Conservation (phyloP, 2,797 vertebrate genomes). For the Enteromius treurensis region DNA sequence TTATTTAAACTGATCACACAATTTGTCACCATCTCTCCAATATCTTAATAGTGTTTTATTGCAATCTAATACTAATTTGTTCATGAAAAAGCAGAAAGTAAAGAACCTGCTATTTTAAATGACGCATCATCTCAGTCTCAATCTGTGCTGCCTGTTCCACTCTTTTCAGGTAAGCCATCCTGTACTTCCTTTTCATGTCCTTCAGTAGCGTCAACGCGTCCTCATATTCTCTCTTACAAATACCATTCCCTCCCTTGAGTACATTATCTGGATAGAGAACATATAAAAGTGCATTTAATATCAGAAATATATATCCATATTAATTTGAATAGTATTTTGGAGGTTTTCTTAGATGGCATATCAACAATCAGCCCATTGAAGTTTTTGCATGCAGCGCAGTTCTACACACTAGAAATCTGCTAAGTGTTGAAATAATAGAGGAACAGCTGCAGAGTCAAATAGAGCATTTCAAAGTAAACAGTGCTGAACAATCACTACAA, state of each 20-base stretch:
- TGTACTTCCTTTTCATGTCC: constrained; percentile 72
- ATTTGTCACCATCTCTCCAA: background rate
- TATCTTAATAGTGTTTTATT: background rate
- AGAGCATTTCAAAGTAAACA: constrained; percentile 44
- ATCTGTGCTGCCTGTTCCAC: constrained; percentile 58
- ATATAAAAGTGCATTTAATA: background rate
- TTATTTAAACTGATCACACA: background rate
- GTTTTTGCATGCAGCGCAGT: constrained; percentile 11
- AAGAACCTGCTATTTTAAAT: constrained; percentile 7
- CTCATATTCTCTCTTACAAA: constrained; percentile 62
- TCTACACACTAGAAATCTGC: constrained; percentile 30
- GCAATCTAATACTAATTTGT: background rate
- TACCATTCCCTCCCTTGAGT: constrained; percentile 39
- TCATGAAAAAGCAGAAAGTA: background rate
- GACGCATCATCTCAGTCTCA: constrained; percentile 37
- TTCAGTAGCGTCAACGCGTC: constrained; percentile 70
- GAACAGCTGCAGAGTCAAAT: constrained; percentile 42
- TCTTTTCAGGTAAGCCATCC: constrained; percentile 61
- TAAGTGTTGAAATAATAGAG: constrained; percentile 51
- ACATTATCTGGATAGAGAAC: constrained; percentile 63
- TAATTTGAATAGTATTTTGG: background rate
- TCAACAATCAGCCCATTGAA: constrained; percentile 20
- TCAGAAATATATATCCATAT: background rate
- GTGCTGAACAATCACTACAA: background rate
- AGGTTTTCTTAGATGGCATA: background rate